phyloP scores from a whole-genome alignment of 1,140 invertebrate species.

The Leptopilina clavipes region DNA sequence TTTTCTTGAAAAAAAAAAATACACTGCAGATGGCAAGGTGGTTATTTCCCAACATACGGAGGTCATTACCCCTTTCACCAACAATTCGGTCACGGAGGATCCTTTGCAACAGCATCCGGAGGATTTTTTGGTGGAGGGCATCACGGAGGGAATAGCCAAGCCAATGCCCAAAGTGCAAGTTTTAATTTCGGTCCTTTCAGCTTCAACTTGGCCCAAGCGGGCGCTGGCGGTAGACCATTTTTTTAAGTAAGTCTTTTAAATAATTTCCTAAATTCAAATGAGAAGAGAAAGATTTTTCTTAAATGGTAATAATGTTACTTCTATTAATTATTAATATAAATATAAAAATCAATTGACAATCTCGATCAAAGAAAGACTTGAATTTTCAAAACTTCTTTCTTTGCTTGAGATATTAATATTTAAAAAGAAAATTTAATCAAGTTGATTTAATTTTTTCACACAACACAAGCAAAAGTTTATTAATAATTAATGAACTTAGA shows the following conservation, averaged over 20 bases:
- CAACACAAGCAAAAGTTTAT: too few species aligned
- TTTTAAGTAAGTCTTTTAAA: neutral
- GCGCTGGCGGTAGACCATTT: neutral
- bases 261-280: too few species aligned
- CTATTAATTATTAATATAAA: too few species aligned
- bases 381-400: too few species aligned
- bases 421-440: too few species aligned
- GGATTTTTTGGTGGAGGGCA: slow-evolving; percentile 45
- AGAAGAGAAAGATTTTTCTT: neutral
- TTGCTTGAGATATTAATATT: too few species aligned
- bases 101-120: slow-evolving; percentile 61
- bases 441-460: too few species aligned
- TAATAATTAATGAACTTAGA: neutral
- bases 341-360: too few species aligned
- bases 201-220: slow-evolving; percentile 57
- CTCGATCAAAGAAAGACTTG: too few species aligned
- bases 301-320: too few species aligned
- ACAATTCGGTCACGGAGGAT: slow-evolving; percentile 40
- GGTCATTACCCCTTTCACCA: slow-evolving; percentile 38
- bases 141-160: slow-evolving; percentile 42
- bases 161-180: slow-evolving; percentile 59
- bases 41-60: slow-evolving; percentile 48
- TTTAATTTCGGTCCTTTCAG: slow-evolving; percentile 62
- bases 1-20: slow-evolving; percentile 12
- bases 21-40: slow-evolving; percentile 43